Percentiles rank a stretch among this genome's conserved stretches.
Evolutionary conservation across 2,113 vertebrate genomes (phyloP).

Genomic region (Actenoides lindsayi): DNA sequence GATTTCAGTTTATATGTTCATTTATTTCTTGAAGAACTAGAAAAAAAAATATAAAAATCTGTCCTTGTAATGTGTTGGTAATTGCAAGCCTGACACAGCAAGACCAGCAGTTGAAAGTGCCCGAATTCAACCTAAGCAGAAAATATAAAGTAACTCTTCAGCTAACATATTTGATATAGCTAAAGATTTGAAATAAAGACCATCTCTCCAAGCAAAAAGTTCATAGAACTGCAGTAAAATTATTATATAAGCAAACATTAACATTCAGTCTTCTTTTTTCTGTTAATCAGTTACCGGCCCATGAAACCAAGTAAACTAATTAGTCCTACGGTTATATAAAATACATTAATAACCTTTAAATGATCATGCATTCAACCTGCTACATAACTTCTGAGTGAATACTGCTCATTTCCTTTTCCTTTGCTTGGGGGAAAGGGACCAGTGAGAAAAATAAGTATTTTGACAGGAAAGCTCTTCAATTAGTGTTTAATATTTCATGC

Average conservation of each 20-base stretch:
- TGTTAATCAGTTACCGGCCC: conserved; percentile 64
- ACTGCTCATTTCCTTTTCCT: conserved; percentile 40
- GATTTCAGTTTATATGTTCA: not conserved
- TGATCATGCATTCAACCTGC: conserved; percentile 62
- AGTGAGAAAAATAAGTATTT: conserved; percentile 48
- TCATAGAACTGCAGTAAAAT: conserved; percentile 40
- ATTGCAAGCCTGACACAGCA: not conserved
- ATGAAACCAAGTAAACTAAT: not conserved
- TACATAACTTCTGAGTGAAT: not conserved
- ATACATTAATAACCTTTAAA: conserved; percentile 44
- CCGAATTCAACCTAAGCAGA: not conserved
- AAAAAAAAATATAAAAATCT: not conserved
- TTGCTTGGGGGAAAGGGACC: conserved; percentile 50
- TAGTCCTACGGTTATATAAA: not conserved
- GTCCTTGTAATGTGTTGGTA: not conserved
- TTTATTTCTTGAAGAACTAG: not conserved
- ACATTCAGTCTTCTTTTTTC: conserved; percentile 35
- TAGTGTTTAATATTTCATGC: conserved; percentile 41
- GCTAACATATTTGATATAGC: not conserved
- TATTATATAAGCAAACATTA: conserved; percentile 51
- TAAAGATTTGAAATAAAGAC: conserved; percentile 51
- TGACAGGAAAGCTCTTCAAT: conserved; percentile 17
- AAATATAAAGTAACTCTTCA: not conserved
- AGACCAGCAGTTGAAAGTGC: not conserved
- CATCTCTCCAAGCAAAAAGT: conserved; percentile 82